A percentile compares a stretch with the other conserved stretches of the same genome.
These are phyloP conservation scores for Heterodera carotae DNA, from an alignment of 1,140 invertebrate genomes.

Conservation along the genomic window DNA sequence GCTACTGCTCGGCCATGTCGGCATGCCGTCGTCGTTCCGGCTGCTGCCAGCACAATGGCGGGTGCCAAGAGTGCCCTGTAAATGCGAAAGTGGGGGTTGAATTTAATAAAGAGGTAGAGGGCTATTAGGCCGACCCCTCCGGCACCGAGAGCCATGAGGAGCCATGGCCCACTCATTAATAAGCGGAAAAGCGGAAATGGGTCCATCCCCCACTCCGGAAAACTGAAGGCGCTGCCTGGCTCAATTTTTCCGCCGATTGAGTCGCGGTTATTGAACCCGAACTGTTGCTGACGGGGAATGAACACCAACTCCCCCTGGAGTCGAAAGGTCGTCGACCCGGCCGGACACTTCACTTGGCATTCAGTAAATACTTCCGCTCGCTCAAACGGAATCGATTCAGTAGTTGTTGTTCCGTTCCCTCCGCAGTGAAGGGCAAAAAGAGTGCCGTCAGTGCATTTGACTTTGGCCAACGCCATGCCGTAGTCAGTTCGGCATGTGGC, in stretches of 20 bases:
- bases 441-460: not conserved
- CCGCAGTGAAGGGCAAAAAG: not conserved
- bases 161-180: too few species aligned
- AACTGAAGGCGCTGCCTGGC: not conserved
- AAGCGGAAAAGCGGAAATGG: not conserved
- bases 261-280: not conserved
- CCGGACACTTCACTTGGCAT: slow-evolving; percentile 5
- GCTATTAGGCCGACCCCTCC: not conserved
- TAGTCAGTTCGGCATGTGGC: not conserved
- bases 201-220: not conserved
- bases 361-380: not conserved
- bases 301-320: not conserved
- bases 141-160: not conserved
- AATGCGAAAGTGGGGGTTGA: not conserved
- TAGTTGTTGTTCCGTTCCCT: not conserved
- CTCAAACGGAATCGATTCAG: not conserved
- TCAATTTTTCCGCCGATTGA: not conserved
- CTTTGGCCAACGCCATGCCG: not conserved
- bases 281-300: slow-evolving; percentile 1
- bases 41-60: not conserved
- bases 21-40: too few species aligned
- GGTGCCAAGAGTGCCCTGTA: not conserved
- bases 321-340: not conserved
- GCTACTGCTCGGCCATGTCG: too few species aligned
- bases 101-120: not conserved